These are phyloP conservation scores for Glaucopsyche alexis DNA, from an alignment of 2,888 invertebrate species.

Conservation along the genomic window DNA sequence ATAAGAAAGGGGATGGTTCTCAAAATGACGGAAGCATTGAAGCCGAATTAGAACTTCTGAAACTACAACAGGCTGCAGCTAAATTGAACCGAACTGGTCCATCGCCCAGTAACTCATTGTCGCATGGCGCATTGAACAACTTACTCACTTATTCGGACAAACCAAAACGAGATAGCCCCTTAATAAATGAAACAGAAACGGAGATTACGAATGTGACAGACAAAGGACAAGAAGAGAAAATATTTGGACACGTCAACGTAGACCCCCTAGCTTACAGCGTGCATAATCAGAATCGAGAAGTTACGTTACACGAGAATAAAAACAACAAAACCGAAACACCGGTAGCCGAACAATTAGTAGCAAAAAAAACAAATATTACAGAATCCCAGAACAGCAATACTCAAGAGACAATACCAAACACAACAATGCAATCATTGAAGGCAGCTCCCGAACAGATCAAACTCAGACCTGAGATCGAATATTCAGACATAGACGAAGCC, in stretches of 20 bases:
- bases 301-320: conserved; percentile 37
- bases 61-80: conserved; percentile 61
- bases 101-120: conserved; percentile 48
- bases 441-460: conserved; percentile 60
- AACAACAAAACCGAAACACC: conserved; percentile 35
- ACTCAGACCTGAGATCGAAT: conserved; percentile 72
- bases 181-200: conserved; percentile 52
- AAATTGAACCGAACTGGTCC: conserved; percentile 48
- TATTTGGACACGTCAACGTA: conserved; percentile 69
- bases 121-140: conserved; percentile 59
- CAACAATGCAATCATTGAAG: conserved; percentile 49
- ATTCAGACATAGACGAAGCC: conserved; percentile 73
- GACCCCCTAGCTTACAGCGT: conserved; percentile 63
- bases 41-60: conserved; percentile 70
- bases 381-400: conserved; percentile 42
- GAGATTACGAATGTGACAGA: conserved; percentile 50
- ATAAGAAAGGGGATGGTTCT: conserved; percentile 62
- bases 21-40: conserved; percentile 60
- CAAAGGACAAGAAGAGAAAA: conserved; percentile 69
- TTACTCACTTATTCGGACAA: conserved; percentile 60
- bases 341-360: conserved; percentile 27
- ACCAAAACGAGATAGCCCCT: conserved; percentile 70
- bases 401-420: conserved; percentile 36
- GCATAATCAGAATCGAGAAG: conserved; percentile 47
- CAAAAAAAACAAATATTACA: conserved; percentile 28